Evolutionary conservation across 2,797 vertebrate species (phyloP).

Genomic region (Oreortyx pictus): DNA sequence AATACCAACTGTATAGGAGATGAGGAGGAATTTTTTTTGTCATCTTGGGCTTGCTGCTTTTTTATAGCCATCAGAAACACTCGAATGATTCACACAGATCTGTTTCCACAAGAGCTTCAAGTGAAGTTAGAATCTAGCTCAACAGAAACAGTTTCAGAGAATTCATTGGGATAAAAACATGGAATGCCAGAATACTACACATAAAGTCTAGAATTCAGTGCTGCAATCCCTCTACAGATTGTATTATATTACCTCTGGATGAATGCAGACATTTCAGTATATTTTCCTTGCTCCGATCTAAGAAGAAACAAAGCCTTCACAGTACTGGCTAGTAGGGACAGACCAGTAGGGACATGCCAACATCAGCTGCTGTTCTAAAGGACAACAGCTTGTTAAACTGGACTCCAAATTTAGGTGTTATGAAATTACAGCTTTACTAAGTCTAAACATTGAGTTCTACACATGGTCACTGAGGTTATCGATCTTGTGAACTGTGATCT

Average conservation of each 20-base stretch:
- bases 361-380: too few species aligned
- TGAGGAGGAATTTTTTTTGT: neutral
- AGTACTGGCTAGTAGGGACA: neutral
- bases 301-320: neutral
- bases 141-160: neutral
- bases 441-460: too few species aligned
- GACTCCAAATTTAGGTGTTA: too few species aligned
- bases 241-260: neutral
- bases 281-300: neutral
- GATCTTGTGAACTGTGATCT: too few species aligned
- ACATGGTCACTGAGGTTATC: too few species aligned
- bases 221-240: neutral
- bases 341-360: neutral
- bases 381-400: too few species aligned
- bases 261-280: neutral
- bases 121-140: neutral
- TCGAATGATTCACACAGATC: neutral
- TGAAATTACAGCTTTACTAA: too few species aligned
- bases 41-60: conserved; percentile 20
- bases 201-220: neutral
- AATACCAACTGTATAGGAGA: too few species aligned
- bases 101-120: neutral
- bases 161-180: neutral
- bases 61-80: conserved; percentile 14
- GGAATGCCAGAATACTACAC: neutral